phyloP scores from a whole-genome alignment of 2,888 invertebrate species.

The Xanthia icteritia region DNA sequence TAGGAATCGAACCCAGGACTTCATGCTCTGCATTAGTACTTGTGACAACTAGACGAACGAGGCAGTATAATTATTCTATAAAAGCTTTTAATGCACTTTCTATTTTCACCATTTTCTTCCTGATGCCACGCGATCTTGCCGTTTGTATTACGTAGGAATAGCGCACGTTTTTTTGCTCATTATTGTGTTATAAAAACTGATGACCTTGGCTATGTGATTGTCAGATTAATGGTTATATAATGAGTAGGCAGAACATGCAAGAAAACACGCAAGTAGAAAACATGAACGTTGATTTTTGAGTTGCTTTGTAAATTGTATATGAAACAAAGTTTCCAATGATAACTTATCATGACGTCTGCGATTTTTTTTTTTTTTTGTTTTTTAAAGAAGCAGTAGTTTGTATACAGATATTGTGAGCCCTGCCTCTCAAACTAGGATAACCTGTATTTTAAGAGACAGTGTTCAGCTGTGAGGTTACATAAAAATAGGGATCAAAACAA shows the following conservation, averaged over 20 bases:
- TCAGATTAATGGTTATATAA: conserved; percentile 36
- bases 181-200: conserved; percentile 4
- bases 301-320: not conserved
- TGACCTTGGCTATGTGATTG: conserved; percentile 39
- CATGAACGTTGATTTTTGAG: not conserved
- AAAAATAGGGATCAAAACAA: too few relatives aligned
- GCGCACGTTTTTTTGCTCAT: conserved; percentile 40
- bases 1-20: too few relatives aligned
- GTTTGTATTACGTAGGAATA: conserved; percentile 25
- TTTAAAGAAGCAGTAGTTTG: too few relatives aligned
- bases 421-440: too few relatives aligned
- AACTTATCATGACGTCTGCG: not conserved
- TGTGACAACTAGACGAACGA: too few relatives aligned
- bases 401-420: too few relatives aligned
- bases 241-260: conserved; percentile 16
- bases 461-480: too few relatives aligned
- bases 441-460: too few relatives aligned
- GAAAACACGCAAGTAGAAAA: conserved; percentile 23
- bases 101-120: conserved; percentile 14
- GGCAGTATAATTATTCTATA: too few relatives aligned
- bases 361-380: too few relatives aligned
- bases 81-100: not conserved
- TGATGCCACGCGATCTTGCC: not conserved
- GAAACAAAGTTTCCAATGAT: not conserved
- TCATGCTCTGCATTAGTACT: too few relatives aligned